Evolutionary conservation across 1,140 invertebrate species (phyloP), one percentile per base, ranked within the genome.

Genomic region (Pomacea maculata): DNA sequence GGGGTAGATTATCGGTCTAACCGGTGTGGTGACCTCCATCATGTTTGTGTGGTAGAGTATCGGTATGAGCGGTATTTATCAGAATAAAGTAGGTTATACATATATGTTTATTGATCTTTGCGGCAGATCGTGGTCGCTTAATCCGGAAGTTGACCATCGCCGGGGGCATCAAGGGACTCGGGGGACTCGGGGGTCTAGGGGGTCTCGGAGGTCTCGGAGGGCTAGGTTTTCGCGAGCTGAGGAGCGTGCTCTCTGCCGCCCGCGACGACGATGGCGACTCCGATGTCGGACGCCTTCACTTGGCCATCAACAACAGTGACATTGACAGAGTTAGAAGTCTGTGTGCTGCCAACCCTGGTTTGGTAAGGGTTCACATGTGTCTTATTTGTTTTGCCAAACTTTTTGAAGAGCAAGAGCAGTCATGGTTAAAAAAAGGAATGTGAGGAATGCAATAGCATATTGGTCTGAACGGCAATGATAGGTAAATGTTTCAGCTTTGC

Each of bases 201-300:
- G 71, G 71, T 6, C 71, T 73, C 10, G 71, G 71, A 34, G 71
- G 71, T 34, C 65, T 19, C 55, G 77, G 75, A n/a, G 63, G 63
- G 64, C n/a, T 77, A 3, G 71, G 71, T 34, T 34, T 19, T 55
- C 65, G 55, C 21, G 75, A 65, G 29, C n/a, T 77, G 8, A 70
- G n/a, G n/a, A 17, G 14, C 2, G 12, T 70, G 29, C 21, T 34
- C 11, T n/a, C 21, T 34, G n/a, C 29, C 1, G 19, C 34, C 65
- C 29, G 29, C 25, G 65, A 54, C 65, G 67, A 70, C 52, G 67
- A 70, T 54, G 57, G 6, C 34, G 34, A 54, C 15, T n/a, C 77
- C 21, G 45, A 45, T 29, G 54, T 67, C 45, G 67, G 67, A 10
- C 6, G 25, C 19, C 65, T 78, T 17, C 67, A 78, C 29, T 14